Conservation (phyloP, 30 jellyfish, hydroid and myxozoan species). For the Cassiopea andromeda region DNA sequence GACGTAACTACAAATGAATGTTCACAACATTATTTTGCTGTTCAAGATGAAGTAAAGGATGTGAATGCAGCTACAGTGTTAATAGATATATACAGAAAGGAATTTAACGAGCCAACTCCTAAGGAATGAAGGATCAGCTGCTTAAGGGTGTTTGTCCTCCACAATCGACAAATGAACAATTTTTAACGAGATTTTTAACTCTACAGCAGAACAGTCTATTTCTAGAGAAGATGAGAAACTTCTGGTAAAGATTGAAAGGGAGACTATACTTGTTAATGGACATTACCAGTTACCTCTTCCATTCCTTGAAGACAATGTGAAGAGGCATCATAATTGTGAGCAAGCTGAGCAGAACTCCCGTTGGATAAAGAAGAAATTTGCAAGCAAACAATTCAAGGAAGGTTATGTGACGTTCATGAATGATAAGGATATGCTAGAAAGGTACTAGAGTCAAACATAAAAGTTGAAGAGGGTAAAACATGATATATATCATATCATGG, state of each 20-base stretch:
- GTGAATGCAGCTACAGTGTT: background rate
- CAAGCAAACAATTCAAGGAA: background rate
- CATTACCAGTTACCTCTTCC: background rate
- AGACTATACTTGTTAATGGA: background rate
- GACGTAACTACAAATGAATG: conserved; percentile 11
- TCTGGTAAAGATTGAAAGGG: conserved; percentile 3
- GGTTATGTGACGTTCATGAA: conserved; percentile 49
- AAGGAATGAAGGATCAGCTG: conserved; percentile 23
- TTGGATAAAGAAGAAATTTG: conserved; percentile 23
- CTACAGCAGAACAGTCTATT: conserved; percentile 9
- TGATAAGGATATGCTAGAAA: conserved; percentile 41
- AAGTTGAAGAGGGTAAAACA: conserved; percentile 12
- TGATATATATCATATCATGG: conserved; percentile 44
- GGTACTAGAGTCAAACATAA: conserved; percentile 28
- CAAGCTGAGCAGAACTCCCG: conserved; percentile 44
- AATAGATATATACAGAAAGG: conserved; percentile 23
- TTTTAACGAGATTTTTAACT: conserved; percentile 3
- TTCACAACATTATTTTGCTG: conserved; percentile 44
- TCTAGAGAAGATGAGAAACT: conserved; percentile 23
- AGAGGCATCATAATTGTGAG: conserved; percentile 26
- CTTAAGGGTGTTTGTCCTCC: conserved; percentile 20
- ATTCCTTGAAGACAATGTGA: conserved; percentile 9
- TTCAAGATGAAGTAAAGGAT: conserved; percentile 26
- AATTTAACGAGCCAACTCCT: conserved; percentile 37
- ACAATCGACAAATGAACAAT: conserved; percentile 27